Evolutionary conservation across 2,113 vertebrate species (phyloP), one percentile per base, ranked within the genome.

Genomic region (Mola mola): DNA sequence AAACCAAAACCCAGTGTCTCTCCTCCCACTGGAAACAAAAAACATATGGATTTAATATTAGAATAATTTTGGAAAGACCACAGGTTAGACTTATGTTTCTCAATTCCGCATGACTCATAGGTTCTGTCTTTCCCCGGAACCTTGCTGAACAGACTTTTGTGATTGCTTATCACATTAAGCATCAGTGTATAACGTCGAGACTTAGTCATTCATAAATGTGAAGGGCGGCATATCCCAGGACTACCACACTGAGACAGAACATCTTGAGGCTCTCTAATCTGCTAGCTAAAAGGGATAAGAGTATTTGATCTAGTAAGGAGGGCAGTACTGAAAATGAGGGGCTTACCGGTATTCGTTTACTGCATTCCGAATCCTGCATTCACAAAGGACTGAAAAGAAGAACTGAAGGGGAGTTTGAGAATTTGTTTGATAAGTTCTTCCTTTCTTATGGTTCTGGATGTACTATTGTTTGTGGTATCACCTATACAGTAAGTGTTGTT

Each of bases 221-320:
- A 75, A 74, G 24, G 42, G 61, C 24, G 3, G 51, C 13, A 78
- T 67, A 78, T 57, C 36, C 42, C 34, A 11, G 49, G 55, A 59
- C 73, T 40, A 52, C 36, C 65, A 78, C 29, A 44, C 34, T n/a
- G 56, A 81, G 46, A 80, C 55, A 74, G 78, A 68, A 87, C 73
- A 77, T 86, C 78, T 81, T 82, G 78, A 88, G 73, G 77, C 64
- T 69, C 76, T 81, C 53, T 89, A 86, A 89, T 77, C 79, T 87
- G 67, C 26, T 53, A 59, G 82, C 80, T 85, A 78, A 81, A 76
- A 67, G 58, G 75, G 84, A 85, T 86, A 78, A 68, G 81, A 78
- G 72, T 74, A 78, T 74, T 73, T 85, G 66, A 84, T 79, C 78
- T 72, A 72, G 70, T 48, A 33, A 63, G 56, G 71, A 75, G 67